A percentile compares a stretch with the other conserved stretches of the same genome.
Conservation (phyloP, 1,140 invertebrate species). For the Aradophagus sp. region DNA sequence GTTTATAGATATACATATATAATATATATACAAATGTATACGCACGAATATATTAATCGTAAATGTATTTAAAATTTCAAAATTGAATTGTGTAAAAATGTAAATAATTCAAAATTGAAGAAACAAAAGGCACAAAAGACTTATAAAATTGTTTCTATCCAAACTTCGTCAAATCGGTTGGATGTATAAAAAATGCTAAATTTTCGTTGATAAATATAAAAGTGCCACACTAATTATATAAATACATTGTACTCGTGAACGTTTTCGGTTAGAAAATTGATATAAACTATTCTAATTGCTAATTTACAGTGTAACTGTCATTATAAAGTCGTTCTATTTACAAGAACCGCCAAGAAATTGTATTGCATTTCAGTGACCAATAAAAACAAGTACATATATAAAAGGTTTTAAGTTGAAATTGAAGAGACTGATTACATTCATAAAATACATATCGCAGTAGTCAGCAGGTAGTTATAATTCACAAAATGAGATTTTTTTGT, state of each 20-base stretch:
- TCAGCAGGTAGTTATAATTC: too few species aligned
- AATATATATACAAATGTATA: too few species aligned
- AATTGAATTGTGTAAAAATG: constrained; percentile 33
- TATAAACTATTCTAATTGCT: constrained; percentile 36
- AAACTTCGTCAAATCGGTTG: constrained; percentile 20
- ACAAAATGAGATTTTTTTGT: too few species aligned
- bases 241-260: constrained; percentile 27
- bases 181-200: constrained; percentile 36
- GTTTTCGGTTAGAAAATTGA: constrained; percentile 33
- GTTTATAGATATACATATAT: background rate
- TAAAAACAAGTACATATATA: too few species aligned
- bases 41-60: constrained; percentile 1
- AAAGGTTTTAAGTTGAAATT: too few species aligned
- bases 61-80: constrained; percentile 21
- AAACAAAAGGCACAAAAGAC: constrained; percentile 24
- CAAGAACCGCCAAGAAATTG: constrained; percentile 1
- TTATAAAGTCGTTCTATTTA: constrained; percentile 14
- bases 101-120: constrained; percentile 35
- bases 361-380: too few species aligned
- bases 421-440: too few species aligned
- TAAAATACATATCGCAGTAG: too few species aligned
- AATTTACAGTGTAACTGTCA: constrained; percentile 17
- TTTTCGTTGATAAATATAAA: constrained; percentile 48
- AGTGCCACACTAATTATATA: constrained; percentile 35
- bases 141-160: constrained; percentile 7